A percentile compares a stretch with the other conserved stretches of the same genome.
phyloP scores from a whole-genome alignment of 2,113 vertebrate species.

The Galeopterus variegatus region DNA sequence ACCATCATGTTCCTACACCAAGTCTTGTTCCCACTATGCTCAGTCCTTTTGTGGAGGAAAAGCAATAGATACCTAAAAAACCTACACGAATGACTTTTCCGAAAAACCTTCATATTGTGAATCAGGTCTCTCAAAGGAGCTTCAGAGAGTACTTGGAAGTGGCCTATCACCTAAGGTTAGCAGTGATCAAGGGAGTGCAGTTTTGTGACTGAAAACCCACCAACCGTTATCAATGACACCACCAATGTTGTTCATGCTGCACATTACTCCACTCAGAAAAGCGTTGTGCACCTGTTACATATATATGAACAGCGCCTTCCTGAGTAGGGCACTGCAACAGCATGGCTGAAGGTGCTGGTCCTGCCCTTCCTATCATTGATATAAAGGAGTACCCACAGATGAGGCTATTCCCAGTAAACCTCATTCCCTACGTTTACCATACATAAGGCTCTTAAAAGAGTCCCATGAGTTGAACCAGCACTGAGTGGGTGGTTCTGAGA shows the following conservation, averaged over 20 bases:
- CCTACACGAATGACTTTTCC: not conserved
- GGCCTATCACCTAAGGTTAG: not conserved
- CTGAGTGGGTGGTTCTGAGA: not conserved
- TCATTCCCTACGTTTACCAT: not conserved
- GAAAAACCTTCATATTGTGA: not conserved
- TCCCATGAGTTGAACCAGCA: not conserved
- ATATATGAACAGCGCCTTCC: not conserved
- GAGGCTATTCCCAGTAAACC: not conserved
- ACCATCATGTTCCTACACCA: not conserved
- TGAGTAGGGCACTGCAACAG: conserved; percentile 43
- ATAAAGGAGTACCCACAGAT: not conserved
- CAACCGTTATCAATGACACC: not conserved
- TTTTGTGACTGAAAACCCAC: not conserved
- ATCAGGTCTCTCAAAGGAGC: not conserved
- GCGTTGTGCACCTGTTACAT: not conserved
- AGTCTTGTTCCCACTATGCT: not conserved
- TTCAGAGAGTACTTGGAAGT: not conserved
- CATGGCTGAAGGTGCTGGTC: not conserved
- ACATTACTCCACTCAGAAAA: conserved; percentile 40
- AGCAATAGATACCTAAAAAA: not conserved
- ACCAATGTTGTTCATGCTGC: not conserved
- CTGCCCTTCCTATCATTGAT: not conserved
- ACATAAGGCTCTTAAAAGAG: not conserved
- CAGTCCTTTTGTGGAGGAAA: not conserved
- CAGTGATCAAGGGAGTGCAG: not conserved